Conservation (phyloP, 64 coral and sea anemone species). For the Stichodactyla mertensii region DNA sequence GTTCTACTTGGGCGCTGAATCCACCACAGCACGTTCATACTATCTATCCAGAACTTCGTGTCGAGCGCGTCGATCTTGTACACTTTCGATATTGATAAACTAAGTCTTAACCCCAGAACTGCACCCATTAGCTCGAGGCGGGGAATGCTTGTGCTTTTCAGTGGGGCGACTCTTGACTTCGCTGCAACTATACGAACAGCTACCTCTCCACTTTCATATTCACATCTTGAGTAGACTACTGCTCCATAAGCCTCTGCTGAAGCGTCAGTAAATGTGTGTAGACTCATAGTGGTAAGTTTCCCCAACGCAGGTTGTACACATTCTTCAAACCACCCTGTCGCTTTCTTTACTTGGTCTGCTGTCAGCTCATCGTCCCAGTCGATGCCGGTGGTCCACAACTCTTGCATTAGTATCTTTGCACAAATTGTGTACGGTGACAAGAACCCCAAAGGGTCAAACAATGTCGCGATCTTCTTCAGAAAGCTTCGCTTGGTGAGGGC, state of each 20-base stretch:
- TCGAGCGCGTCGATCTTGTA: no score
- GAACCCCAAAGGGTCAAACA: conserved; percentile 56
- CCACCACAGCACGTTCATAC: no score
- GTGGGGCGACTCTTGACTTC: no score
- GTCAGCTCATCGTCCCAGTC: conserved; percentile 52
- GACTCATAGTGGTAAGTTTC: conserved; percentile 28
- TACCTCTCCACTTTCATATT: no score
- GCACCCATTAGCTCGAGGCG: no score
- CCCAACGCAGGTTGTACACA: conserved; percentile 36
- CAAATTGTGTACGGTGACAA: conserved; percentile 34
- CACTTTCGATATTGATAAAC: no score
- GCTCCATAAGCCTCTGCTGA: conserved; percentile 35
- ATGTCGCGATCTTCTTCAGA: conserved; percentile 25
- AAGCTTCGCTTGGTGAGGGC: conserved; percentile 42
- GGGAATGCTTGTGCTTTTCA: no score
- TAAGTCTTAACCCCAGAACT: no score
- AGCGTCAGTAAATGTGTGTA: conserved; percentile 49
- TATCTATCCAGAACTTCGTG: no score
- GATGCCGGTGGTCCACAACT: conserved; percentile 51
- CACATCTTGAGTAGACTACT: conserved; percentile 33
- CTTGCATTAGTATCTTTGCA: conserved; percentile 57
- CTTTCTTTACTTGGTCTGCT: conserved; percentile 32
- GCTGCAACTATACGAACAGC: no score
- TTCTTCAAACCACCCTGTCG: conserved; percentile 48
- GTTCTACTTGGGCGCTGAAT: no score